Percentiles rank a stretch among this genome's conserved stretches.
phyloP scores from a whole-genome alignment of 2,888 invertebrate species.

The Mimas tiliae region DNA sequence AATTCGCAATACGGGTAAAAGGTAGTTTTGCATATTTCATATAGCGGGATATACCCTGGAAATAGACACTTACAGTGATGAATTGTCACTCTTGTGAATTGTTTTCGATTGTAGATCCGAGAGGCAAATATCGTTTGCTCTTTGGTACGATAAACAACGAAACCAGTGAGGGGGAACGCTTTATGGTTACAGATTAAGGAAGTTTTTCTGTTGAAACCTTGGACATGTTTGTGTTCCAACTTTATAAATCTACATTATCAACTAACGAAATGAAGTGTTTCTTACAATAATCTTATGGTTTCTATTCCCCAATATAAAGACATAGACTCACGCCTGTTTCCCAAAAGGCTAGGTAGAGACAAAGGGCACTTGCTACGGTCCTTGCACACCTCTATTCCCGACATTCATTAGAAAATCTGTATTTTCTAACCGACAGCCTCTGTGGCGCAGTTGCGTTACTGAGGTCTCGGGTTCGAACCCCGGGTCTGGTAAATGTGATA shows the following conservation, averaged over 20 bases:
- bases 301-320: no score
- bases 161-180: constrained; percentile 9
- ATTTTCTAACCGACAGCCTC: no score
- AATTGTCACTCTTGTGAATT: constrained; percentile 74
- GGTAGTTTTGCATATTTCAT: constrained; percentile 74
- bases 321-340: no score
- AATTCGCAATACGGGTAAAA: constrained; percentile 60
- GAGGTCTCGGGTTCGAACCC: no score
- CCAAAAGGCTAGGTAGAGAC: no score
- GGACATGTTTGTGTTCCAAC: not conserved
- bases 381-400: no score
- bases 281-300: not conserved
- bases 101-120: constrained; percentile 44
- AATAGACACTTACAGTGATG: constrained; percentile 70
- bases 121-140: constrained; percentile 23
- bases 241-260: not conserved
- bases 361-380: no score
- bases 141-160: constrained; percentile 17
- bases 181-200: constrained; percentile 4
- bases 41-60: constrained; percentile 42
- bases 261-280: not conserved
- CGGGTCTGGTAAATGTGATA: no score
- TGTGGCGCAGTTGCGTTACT: no score
- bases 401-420: no score
- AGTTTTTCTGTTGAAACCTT: not conserved